These are phyloP conservation scores for Centroberyx gerrardi DNA, from an alignment of 2,797 vertebrate species.

Conservation along the genomic window DNA sequence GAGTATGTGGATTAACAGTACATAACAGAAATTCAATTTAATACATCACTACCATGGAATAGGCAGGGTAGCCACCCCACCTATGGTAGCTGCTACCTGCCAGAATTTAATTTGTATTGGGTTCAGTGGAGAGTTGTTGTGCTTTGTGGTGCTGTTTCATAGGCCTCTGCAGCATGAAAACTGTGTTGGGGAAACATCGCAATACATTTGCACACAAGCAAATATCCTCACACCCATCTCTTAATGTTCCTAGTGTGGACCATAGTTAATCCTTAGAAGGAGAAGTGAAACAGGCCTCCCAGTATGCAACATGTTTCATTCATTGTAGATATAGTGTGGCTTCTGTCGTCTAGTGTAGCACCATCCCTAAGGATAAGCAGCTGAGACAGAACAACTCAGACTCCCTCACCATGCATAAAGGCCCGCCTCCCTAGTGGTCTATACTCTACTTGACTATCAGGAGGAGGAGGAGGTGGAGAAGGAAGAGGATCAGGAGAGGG, in stretches of 20 bases:
- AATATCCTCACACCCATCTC: background rate
- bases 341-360: constrained; percentile 47
- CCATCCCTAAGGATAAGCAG: constrained; percentile 25
- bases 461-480: constrained; percentile 23
- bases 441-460: constrained; percentile 9
- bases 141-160: background rate
- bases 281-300: background rate
- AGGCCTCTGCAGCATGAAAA: constrained; percentile 6
- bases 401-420: too few species aligned
- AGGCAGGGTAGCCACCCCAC: constrained; percentile 12
- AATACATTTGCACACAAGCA: constrained; percentile 11
- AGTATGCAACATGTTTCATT: constrained; percentile 3
- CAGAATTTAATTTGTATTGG: constrained; percentile 51
- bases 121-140: constrained; percentile 16
- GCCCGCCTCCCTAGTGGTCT: constrained; percentile 25
- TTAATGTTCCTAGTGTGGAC: constrained; percentile 26
- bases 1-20: constrained; percentile 9
- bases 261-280: constrained; percentile 21
- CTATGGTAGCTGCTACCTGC: constrained; percentile 18
- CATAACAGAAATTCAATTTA: constrained; percentile 19
- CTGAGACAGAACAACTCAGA: constrained; percentile 33
- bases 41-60: constrained; percentile 22
- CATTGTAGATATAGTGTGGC: constrained; percentile 5
- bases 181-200: background rate
- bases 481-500: constrained; percentile 16